A percentile compares a stretch with the other conserved stretches of the same genome.
These are phyloP conservation scores for Cinara cedri DNA, from an alignment of 2,888 invertebrate species.

Conservation along the genomic window DNA sequence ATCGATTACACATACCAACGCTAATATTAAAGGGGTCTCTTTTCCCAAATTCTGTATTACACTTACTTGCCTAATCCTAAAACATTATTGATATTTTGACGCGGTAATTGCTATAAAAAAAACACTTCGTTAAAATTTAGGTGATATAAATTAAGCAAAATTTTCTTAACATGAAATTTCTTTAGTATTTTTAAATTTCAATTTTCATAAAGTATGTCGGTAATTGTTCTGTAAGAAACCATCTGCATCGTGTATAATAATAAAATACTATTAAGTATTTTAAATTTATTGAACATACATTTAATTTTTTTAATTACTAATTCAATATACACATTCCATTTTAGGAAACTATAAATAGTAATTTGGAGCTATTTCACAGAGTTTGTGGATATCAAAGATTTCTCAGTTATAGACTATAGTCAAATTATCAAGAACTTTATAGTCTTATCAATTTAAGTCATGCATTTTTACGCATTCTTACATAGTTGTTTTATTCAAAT, in stretches of 20 bases:
- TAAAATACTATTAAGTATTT: not conserved
- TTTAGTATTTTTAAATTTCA: not conserved
- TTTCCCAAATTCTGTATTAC: no score
- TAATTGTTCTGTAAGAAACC: not conserved
- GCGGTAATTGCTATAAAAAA: not conserved
- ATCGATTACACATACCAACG: not conserved
- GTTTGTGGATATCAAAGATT: not conserved
- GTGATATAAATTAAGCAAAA: not conserved
- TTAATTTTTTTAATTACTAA: not conserved
- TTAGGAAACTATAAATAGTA: not conserved
- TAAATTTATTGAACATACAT: not conserved
- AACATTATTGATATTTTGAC: not conserved
- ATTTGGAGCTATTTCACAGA: not conserved
- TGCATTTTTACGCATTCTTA: no score
- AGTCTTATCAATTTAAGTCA: not conserved
- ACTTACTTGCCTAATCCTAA: not conserved
- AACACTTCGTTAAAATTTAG: not conserved
- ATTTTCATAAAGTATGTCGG: not conserved
- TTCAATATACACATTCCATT: not conserved
- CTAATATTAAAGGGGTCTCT: not conserved
- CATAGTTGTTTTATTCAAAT: no score
- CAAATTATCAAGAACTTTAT: not conserved
- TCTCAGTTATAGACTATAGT: not conserved
- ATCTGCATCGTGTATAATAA: not conserved
- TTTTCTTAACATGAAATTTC: not conserved